Evolutionary conservation across 2,888 invertebrate species (phyloP), one percentile per base, ranked within the genome.

Genomic region (Eilema caniola): DNA sequence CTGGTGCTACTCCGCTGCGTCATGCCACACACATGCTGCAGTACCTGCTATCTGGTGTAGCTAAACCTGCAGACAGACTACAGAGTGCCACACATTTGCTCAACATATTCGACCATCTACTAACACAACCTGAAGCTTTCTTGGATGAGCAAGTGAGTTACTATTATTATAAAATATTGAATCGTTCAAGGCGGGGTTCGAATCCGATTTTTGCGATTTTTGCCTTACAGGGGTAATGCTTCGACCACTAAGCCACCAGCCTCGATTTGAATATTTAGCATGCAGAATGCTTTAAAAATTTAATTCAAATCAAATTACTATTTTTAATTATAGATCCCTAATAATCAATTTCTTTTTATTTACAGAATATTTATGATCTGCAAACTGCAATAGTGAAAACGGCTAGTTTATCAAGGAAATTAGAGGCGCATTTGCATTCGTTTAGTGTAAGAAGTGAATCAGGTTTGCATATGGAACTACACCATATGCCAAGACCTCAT

Each of bases 61-160:
- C 90, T 0, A 87, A 84, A 63, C 91, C 75, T 59, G 90, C 66
- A 69, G 95, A 95, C 72, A 86, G 89, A 41, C 66, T 90, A 56
- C 96, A 96, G 72, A 97, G 97, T 77, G 94, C 97, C 59, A 97
- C 97, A 87, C 95, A 96, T 79, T 95, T 98, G 66, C 91, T 98
- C 78, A 96, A 96, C 83, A 96, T 95, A 57, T 95, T 88, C 67
- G 93, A 95, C 56, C 89, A 87, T 10, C 79, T 95, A 59, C 76
- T 95, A 62, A 92, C 89, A 73, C 90, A 94, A 80, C 96, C 96
- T 47, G 95, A 96, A 83, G 96, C 98, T 14, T 96, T 98, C 79
- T 96, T 97, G 73, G 97, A 96, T 91, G 97, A 97, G 90, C 96
- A 97, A 96, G 98, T 98, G 60, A 41, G n/a, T n/a, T n/a, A n/a